Evolutionary conservation across 2,888 invertebrate species (phyloP), one percentile per base, ranked within the genome.

Genomic region (Ormyrus thymus): DNA sequence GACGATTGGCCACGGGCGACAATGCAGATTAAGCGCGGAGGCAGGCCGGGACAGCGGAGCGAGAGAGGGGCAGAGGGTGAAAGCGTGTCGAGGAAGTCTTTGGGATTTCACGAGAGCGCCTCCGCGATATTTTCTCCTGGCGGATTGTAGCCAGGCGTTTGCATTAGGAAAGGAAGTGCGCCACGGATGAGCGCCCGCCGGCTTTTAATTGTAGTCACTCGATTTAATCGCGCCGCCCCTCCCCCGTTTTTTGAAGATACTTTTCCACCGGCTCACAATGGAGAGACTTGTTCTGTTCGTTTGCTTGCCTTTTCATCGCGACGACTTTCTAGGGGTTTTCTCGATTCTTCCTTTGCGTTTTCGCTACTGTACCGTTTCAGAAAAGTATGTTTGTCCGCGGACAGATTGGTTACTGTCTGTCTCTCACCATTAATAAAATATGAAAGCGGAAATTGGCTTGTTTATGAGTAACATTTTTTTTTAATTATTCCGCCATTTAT

Each of bases 1-100:
- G 61, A 6, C 43, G 50, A 77, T 72, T 77, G n/a, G 77, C 51
- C 48, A 71, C 46, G 70, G 79, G 68, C 72, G 72, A 71, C 74
- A 75, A 77, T 74, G 78, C 76, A 78, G 66, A 77, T 78, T 66
- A 53, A 73, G 53, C 50, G 43, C n/a, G n/a, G 61, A 46, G 43
- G 59, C 29, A 45, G 59, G 7, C 51, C 8, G 4, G 29, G 29
- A 29, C 29, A 29, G 3, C 29, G 4, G 29, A 29, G 29, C 1
- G 10, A 62, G 56, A 11, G 72, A 80, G 29, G 29, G 10, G 56
- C 50, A 11, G 72, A 80, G 74, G 80, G 77, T 80, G 80, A 81
- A 81, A 81, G 81, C 81, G 81, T 81, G 71, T 81, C 81, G 81
- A 81, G 81, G 79, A 81, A 81, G 76, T 73, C 29, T 29, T 62